Evolutionary conservation across 2,888 invertebrate genomes (phyloP), one percentile per base, ranked within the genome.

Genomic region (Lepidochrysops patricia): DNA sequence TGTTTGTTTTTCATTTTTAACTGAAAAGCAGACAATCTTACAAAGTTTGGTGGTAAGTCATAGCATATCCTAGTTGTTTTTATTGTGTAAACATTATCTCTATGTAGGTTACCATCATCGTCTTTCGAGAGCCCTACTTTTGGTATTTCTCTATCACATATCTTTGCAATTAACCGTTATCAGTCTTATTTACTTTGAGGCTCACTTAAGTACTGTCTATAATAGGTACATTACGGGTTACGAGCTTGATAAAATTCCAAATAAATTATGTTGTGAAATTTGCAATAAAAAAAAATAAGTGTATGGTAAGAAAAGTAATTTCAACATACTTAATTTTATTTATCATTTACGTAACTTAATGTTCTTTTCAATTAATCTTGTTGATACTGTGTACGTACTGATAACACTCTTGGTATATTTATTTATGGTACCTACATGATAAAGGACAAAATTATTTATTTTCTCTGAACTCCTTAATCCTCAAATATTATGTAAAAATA

Each of bases 41-140:
- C 32, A 29, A 54, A 19, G 7, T 12, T 54, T 29, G 32, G 15
- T 32, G 54, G 54, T 54, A 54, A 54, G 54, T 54, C 32, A 4
- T 32, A 13, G 9, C 32, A 29, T 15, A 1, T n/a, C n/a, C n/a
- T 15, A 15, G 4, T 4, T 54, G 3, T 52, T 19, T 29, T 54
- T 32, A 9, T 7, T 5, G 15, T 15, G 4, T 19, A 19, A 6
- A 52, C 19, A 19, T 9, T 15, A 52, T 27, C 1, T 2, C 32
- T 54, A 54, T 25, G 50, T 50, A 50, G 32, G 54, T 32, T 54
- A 54, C 9, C 27, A 32, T 54, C 15, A 12, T 12, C 32, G 15
- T 54, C 19, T 43, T 19, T 23, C 23, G 19, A 54, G 29, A 12
- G 54, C 12, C 54, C 54, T 54, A 54, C 54, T 54, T 54, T 54